Conservation (phyloP, 2,113 vertebrate genomes). For the Thunnus thynnus region DNA sequence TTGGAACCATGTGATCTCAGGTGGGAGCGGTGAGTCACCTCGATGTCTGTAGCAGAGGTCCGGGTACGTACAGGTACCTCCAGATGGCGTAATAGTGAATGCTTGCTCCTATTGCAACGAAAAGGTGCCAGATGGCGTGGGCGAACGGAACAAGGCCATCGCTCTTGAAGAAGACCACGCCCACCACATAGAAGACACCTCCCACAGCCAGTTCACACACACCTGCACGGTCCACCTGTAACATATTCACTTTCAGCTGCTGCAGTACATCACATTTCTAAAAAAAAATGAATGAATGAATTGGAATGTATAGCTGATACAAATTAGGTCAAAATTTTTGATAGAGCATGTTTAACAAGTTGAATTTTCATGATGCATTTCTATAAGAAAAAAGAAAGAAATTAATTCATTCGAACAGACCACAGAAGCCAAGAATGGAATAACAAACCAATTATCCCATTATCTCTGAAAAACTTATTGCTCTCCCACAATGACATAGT, state of each 20-base stretch:
- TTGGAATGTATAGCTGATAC: not conserved
- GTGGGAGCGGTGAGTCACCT: slow-evolving; percentile 65
- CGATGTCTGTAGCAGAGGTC: slow-evolving; percentile 73
- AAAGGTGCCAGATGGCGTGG: slow-evolving; percentile 97
- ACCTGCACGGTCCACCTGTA: slow-evolving; percentile 91
- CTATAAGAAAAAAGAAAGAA: too few species aligned
- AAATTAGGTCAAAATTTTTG: too few species aligned
- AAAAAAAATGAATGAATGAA: not conserved
- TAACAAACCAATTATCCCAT: too few species aligned
- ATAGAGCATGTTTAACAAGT: too few species aligned
- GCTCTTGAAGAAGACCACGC: slow-evolving; percentile 94
- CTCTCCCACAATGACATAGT: too few species aligned
- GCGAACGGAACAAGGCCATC: slow-evolving; percentile 95
- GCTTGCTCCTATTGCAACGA: slow-evolving; percentile 90
- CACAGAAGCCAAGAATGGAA: too few species aligned
- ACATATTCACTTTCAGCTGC: not conserved
- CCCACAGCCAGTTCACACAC: slow-evolving; percentile 91
- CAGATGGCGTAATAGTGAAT: slow-evolving; percentile 96
- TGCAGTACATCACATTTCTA: not conserved
- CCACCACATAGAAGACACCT: slow-evolving; percentile 90
- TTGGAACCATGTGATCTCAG: not conserved
- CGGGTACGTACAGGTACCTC: slow-evolving; percentile 91
- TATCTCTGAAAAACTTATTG: too few species aligned
- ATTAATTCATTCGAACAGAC: too few species aligned
- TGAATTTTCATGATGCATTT: too few species aligned